phyloP scores from a whole-genome alignment of 2,113 vertebrate genomes.

The Pantherophis guttatus region DNA sequence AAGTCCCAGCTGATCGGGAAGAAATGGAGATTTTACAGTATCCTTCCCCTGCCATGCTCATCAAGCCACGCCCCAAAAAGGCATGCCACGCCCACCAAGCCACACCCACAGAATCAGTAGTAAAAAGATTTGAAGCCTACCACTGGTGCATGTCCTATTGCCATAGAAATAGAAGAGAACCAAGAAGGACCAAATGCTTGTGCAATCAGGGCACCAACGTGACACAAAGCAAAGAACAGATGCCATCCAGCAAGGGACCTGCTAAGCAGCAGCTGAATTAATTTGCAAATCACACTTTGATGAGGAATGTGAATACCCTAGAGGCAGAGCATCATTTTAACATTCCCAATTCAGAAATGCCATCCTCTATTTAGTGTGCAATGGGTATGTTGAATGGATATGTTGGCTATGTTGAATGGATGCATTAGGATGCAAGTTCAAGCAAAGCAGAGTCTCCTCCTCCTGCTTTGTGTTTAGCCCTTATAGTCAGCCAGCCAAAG shows the following conservation, averaged over 20 bases:
- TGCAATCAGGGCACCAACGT: background rate
- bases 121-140: no score
- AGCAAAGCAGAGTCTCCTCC: background rate
- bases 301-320: background rate
- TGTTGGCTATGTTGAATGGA: background rate
- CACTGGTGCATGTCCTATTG: no score
- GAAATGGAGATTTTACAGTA: no score
- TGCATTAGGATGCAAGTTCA: rapidly evolving
- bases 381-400: background rate
- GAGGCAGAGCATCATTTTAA: background rate
- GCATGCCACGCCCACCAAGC: no score
- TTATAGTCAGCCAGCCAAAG: background rate
- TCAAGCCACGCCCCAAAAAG: no score
- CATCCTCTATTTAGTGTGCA: background rate
- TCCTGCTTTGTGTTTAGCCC: background rate
- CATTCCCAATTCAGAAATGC: background rate
- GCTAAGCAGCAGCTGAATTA: background rate
- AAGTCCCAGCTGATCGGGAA: no score
- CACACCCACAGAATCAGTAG: no score
- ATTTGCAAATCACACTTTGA: background rate
- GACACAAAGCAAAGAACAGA: background rate
- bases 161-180: background rate
- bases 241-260: background rate
- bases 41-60: no score
- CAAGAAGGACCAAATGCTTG: rapidly evolving